These are phyloP conservation scores for Apteryx owenii DNA, from an alignment of 2,113 vertebrate genomes.

Conservation along the genomic window DNA sequence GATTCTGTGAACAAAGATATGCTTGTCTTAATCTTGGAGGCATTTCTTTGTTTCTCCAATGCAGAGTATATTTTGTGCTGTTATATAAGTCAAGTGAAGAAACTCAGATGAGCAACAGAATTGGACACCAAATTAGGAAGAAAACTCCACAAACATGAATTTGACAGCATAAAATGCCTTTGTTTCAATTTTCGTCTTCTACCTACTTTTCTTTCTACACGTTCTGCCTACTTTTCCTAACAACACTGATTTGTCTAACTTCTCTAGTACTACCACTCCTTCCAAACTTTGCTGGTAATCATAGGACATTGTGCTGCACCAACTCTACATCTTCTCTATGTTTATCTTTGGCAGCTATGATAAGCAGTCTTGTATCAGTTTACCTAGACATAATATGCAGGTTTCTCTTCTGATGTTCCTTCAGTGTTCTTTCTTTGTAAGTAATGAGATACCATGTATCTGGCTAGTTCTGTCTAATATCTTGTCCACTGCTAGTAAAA, in stretches of 20 bases:
- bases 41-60: not conserved
- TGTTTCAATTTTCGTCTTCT: not conserved
- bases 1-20: no score
- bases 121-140: conserved; percentile 13
- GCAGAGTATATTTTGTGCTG: not conserved
- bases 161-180: not conserved
- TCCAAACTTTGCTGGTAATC: not conserved
- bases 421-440: not conserved
- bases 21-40: not conserved
- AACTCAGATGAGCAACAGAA: conserved; percentile 20
- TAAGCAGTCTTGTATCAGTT: not conserved
- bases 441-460: not conserved
- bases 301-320: accelerated
- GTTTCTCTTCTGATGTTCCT: not conserved
- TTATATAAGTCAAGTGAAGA: conserved; percentile 43
- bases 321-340: not conserved
- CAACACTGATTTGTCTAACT: not conserved
- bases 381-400: not conserved
- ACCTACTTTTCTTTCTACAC: no score
- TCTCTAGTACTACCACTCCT: not conserved
- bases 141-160: not conserved
- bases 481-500: not conserved
- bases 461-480: not conserved
- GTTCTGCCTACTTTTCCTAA: not conserved
- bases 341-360: not conserved